Conservation (phyloP, 2,888 invertebrate species). For the Maniola hyperantus region DNA sequence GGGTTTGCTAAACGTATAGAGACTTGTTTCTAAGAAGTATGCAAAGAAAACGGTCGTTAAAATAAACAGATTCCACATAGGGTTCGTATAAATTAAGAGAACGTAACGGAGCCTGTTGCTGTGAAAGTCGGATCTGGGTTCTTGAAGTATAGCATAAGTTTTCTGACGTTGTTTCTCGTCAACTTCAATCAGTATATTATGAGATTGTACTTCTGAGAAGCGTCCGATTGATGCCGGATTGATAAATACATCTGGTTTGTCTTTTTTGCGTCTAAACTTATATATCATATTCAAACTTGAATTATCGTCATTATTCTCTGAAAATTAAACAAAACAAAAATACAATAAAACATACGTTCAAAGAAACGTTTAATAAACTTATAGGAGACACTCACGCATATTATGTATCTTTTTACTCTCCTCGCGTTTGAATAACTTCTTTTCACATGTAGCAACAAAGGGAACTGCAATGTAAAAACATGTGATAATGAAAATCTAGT, state of each 20-base stretch:
- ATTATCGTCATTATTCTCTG: slow-evolving; percentile 40
- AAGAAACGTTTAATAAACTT: neutral
- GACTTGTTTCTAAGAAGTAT: slow-evolving; percentile 65
- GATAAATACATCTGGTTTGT: slow-evolving; percentile 49
- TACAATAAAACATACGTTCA: neutral
- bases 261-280: slow-evolving; percentile 56
- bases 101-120: slow-evolving; percentile 62
- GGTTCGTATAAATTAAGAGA: slow-evolving; percentile 65
- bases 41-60: slow-evolving; percentile 62
- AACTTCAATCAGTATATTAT: slow-evolving; percentile 49
- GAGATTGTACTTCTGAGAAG: slow-evolving; percentile 39
- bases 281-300: slow-evolving; percentile 55
- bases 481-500: slow-evolving; percentile 29
- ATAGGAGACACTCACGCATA: slow-evolving; percentile 36
- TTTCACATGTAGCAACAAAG: slow-evolving; percentile 2
- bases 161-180: slow-evolving; percentile 56
- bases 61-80: slow-evolving; percentile 66
- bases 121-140: slow-evolving; percentile 63
- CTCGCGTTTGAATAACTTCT: slow-evolving; percentile 2
- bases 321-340: too few species aligned
- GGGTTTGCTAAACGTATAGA: slow-evolving; percentile 63
- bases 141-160: slow-evolving; percentile 71
- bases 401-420: neutral
- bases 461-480: slow-evolving; percentile 10
- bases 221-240: slow-evolving; percentile 39